Evolutionary conservation across 2,888 invertebrate species (phyloP), one percentile per base, ranked within the genome.

Genomic region (Caenorhabditis becei): DNA sequence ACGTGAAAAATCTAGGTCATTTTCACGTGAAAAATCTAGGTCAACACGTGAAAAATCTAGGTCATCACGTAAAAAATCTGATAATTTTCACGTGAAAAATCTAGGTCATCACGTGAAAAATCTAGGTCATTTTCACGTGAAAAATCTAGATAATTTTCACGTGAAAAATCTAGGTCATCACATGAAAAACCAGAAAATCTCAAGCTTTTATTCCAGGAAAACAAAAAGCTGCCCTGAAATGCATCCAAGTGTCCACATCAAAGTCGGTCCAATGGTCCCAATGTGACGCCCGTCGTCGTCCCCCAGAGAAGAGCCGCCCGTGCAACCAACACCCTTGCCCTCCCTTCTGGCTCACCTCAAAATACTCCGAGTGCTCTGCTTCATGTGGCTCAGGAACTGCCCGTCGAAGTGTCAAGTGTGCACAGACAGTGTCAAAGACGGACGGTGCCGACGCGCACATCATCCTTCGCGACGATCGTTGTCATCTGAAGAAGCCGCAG

Each of bases 301-400:
- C 97, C 0, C 96, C 96, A 91, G 95, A 95, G 61, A 93, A 96
- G 80, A 95, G 96, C 37, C 83, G 88, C 28, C 95, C 95, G 0
- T 97, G 97, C 93, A 98, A 98, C 91, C 97, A 97, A 89, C 95
- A 96, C 81, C 96, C 97, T 0, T 98, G 98, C 91, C 97, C 97
- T 1, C 97, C 97, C 0, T 94, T 96, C 91, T 93, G 91, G 90
- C 84, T 88, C 32, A 87, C 80, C 69, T 59, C 65, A 4, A 41
- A 65, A 44, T 90, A 84, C 70, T 86, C 87, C 7, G 83, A 82
- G 14, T 98, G 97, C 92, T 95, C 96, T 23, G 96, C 95, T 91
- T 95, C 95, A 2, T 98, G 97, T 91, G 97, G 97, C 35, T 95
- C 97, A 85, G 97, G 97, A 0, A 95, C 95, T 84, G 96, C 96